These are phyloP conservation scores for Oligia latruncula DNA, from an alignment of 2,888 invertebrate species.

Conservation along the genomic window DNA sequence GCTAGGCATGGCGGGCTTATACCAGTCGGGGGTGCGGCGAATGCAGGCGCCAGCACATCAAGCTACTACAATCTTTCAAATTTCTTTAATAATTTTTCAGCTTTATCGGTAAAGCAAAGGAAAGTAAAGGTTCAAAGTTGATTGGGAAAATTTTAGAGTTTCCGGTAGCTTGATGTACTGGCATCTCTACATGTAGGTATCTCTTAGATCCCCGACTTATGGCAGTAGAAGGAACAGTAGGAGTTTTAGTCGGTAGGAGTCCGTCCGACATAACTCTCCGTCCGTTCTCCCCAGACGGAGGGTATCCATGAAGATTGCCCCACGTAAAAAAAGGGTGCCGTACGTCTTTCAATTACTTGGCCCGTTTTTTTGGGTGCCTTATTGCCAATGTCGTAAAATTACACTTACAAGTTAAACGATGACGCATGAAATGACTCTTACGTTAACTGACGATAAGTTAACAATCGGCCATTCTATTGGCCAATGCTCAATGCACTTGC, in stretches of 20 bases:
- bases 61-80: too few relatives aligned
- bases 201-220: not conserved
- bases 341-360: not conserved
- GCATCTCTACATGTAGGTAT: too few relatives aligned
- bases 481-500: slow-evolving; percentile 18
- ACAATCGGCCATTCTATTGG: slow-evolving; percentile 24
- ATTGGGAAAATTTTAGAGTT: too few relatives aligned
- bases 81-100: too few relatives aligned
- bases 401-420: slow-evolving; percentile 15
- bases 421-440: slow-evolving; percentile 16
- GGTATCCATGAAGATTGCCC: not conserved
- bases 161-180: too few relatives aligned
- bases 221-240: not conserved
- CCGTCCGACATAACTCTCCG: not conserved
- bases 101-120: too few relatives aligned
- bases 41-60: too few relatives aligned
- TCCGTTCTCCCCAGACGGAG: not conserved
- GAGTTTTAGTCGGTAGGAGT: not conserved
- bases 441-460: slow-evolving; percentile 16
- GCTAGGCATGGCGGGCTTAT: not conserved
- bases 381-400: not conserved
- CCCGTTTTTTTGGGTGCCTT: not conserved
- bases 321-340: not conserved
- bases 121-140: too few relatives aligned
- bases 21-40: too few relatives aligned